Evolutionary conservation across 1,140 invertebrate species (phyloP), one percentile per base, ranked within the genome.

Genomic region (Latrodectus geometricus): DNA sequence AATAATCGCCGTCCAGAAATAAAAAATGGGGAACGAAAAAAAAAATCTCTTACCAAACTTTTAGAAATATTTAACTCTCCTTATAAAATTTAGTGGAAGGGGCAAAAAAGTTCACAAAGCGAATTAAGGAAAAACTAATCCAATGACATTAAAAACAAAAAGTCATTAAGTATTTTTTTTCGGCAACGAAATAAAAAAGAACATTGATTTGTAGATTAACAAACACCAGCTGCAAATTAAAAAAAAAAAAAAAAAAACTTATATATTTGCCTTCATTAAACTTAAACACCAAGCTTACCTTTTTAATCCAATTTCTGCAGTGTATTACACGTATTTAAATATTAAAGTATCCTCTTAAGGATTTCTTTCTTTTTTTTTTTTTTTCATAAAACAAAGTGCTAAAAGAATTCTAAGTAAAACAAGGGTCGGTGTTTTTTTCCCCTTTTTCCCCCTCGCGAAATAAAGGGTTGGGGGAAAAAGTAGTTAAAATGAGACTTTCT

Each of bases 261-360:
- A 78, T 68, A 56, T 85, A 86, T 86, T 86, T 78, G 70, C 73
- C 82, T 86, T 86, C 83, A 86, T 86, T 86, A 86, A 73, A 48
- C 74, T 61, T 77, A 77, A 86, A 78, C 74, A 86, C 56, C 49
- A 52, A 72, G 83, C 83, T 86, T 84, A 77, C 50, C n/a, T 70
- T 77, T 86, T 86, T 86, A 86, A 86, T 86, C 83, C 83, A 86
- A 86, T 86, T 77, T 86, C 83, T 77, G 20, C 48, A 61, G 83
- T 66, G 83, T 86, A 86, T 86, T 86, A 86, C 83, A 86, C 83
- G 83, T 78, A 86, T 86, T 86, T 86, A 86, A 86, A 86, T 86
- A 86, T 86, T 86, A 86, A 86, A 86, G 83, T 77, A 86, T 76
- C 83, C 83, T 86, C 83, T 86, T 86, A 86, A 86, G 75, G 21